Conservation (phyloP, 1,140 invertebrate genomes). For the Chymomyza costata region DNA sequence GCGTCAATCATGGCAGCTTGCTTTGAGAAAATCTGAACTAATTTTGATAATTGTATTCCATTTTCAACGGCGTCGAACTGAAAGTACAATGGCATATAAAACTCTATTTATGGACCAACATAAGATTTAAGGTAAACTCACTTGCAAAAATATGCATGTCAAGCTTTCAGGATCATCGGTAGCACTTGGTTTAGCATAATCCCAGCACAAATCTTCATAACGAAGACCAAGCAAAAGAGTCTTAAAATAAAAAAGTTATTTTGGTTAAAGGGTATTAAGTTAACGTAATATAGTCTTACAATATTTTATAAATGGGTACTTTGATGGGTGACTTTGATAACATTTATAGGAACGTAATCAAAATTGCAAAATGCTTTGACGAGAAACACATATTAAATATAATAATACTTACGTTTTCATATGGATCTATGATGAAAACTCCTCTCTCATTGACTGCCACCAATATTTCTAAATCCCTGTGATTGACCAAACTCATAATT, state of each 20-base stretch:
- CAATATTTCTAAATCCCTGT: conserved; percentile 89
- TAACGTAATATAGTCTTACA: too few relatives aligned
- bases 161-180: conserved; percentile 90
- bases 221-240: conserved; percentile 88
- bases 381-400: too few relatives aligned
- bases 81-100: too few relatives aligned
- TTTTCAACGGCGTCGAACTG: conserved; percentile 90
- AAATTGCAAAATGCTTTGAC: too few relatives aligned
- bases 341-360: too few relatives aligned
- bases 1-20: conserved; percentile 95
- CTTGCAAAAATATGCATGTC: conserved; percentile 90
- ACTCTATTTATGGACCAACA: too few relatives aligned
- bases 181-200: conserved; percentile 89
- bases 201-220: conserved; percentile 93
- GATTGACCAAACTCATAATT: conserved; percentile 88
- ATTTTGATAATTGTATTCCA: conserved; percentile 87
- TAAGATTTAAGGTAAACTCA: conserved; percentile 1
- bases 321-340: too few relatives aligned
- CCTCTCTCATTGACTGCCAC: conserved; percentile 92
- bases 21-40: conserved; percentile 88
- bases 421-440: conserved; percentile 90
- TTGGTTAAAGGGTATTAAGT: too few relatives aligned
- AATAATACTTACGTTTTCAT: conserved; percentile 84
- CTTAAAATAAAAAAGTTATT: conserved; percentile 75
- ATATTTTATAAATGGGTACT: too few relatives aligned